Percentiles rank a stretch among this genome's conserved stretches.
These are phyloP conservation scores for Poecilia latipinna DNA, from an alignment of 2,113 vertebrate species.

Conservation along the genomic window DNA sequence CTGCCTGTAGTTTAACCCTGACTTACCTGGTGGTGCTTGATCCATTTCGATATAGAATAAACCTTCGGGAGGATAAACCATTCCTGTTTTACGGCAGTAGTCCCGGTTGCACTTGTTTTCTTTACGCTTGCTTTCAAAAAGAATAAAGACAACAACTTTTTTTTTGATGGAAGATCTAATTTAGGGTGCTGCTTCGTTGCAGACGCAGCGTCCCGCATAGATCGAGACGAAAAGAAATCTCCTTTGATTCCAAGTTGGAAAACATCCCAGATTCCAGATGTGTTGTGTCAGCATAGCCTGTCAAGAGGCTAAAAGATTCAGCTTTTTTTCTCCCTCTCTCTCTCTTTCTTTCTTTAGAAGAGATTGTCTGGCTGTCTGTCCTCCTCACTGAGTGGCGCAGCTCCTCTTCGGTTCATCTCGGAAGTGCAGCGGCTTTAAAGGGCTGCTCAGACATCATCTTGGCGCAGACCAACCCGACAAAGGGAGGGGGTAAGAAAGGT, in stretches of 20 bases:
- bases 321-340: not conserved
- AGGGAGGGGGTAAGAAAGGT: not conserved
- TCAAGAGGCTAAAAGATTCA: not conserved
- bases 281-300: constrained; percentile 32
- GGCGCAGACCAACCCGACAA: constrained; percentile 39
- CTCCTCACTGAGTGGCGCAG: not conserved
- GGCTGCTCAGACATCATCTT: constrained; percentile 66
- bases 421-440: constrained; percentile 76
- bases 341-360: not conserved
- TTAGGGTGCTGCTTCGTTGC: not conserved
- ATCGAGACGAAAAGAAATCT: constrained; percentile 25
- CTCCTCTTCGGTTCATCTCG: constrained; percentile 63
- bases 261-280: constrained; percentile 36
- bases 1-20: constrained; percentile 64
- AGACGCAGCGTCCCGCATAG: constrained; percentile 46
- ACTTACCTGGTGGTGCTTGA: constrained; percentile 78
- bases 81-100: constrained; percentile 69
- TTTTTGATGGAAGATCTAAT: not conserved
- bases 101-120: constrained; percentile 58
- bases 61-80: constrained; percentile 76
- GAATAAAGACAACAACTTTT: too few relatives aligned
- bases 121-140: constrained; percentile 3
- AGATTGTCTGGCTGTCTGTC: not conserved
- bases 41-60: constrained; percentile 82
- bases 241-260: constrained; percentile 18